These are phyloP conservation scores for Florisuga fusca DNA, from an alignment of 2,797 vertebrate genomes.

Conservation along the genomic window DNA sequence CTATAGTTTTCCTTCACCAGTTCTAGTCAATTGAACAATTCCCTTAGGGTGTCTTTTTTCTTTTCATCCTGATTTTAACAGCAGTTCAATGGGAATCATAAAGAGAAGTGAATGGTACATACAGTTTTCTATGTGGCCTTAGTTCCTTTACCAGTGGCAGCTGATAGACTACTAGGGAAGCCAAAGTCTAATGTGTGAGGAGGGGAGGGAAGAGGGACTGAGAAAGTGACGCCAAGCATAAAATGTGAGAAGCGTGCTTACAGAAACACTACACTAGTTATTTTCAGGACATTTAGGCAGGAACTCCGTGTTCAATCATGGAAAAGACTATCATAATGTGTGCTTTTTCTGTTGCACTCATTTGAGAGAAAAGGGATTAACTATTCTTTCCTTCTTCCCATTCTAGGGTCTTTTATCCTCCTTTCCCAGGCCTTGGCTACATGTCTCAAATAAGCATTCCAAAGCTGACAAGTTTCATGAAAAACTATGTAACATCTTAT, in stretches of 20 bases:
- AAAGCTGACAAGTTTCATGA: not conserved
- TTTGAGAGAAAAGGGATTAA: constrained; percentile 20
- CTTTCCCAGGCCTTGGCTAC: not conserved
- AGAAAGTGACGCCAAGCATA: not conserved
- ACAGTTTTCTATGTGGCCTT: not conserved
- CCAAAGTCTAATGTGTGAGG: not conserved
- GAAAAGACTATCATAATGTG: not conserved
- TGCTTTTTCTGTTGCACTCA: not conserved
- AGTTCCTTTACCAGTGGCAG: not conserved
- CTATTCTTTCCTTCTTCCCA: constrained; percentile 13
- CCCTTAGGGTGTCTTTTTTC: not conserved
- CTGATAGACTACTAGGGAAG: not conserved
- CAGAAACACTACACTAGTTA: not conserved
- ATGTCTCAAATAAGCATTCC: constrained; percentile 10
- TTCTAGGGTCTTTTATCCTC: not conserved
- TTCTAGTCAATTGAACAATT: not conserved
- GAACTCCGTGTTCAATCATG: not conserved
- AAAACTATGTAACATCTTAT: not conserved
- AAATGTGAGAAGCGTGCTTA: not conserved
- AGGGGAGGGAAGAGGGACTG: not conserved
- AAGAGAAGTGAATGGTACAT: not conserved
- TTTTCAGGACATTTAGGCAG: constrained; percentile 2
- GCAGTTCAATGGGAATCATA: not conserved
- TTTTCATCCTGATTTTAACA: not conserved
- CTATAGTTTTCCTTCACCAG: not conserved